A percentile compares a stretch with the other conserved stretches of the same genome.
Conservation (phyloP, 2,113 vertebrate genomes). For the Hippocampus comes region DNA sequence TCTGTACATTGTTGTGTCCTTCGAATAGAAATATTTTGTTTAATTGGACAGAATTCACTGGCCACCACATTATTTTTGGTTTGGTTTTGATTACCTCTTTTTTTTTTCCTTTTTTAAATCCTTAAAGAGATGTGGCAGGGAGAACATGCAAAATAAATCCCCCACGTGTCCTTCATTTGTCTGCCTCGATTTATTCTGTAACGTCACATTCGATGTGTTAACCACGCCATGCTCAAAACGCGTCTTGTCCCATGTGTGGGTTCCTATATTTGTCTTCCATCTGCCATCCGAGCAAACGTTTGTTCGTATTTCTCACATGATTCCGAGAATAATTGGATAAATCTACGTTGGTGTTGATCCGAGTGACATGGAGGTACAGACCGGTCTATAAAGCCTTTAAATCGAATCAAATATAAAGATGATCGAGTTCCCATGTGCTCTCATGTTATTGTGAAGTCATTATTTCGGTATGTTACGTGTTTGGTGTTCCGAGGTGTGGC, state of each 20-base stretch:
- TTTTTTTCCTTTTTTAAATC: not conserved
- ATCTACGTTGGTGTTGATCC: not conserved
- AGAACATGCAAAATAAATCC: not conserved
- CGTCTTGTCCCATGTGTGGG: not conserved
- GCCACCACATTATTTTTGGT: not conserved
- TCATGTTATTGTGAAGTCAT: conserved; percentile 5
- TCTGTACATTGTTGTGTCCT: too few species aligned
- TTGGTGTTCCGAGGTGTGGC: conserved; percentile 31
- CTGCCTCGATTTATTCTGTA: not conserved
- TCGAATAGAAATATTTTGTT: not conserved
- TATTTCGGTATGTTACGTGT: conserved; percentile 16
- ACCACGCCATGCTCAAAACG: conserved; percentile 14
- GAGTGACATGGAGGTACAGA: not conserved
- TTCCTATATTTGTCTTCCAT: not conserved
- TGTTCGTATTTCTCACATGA: not conserved
- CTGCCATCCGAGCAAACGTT: not conserved
- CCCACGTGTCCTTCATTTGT: not conserved
- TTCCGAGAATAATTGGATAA: not conserved
- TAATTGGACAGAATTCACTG: too few species aligned
- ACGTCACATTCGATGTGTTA: not conserved
- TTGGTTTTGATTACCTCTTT: not conserved
- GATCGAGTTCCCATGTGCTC: not conserved
- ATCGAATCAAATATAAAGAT: not conserved
- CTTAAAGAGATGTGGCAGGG: not conserved
- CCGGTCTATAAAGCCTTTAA: not conserved